Percentiles rank a stretch among this genome's conserved stretches.
These are phyloP conservation scores for Nyleta sp. DNA, from an alignment of 2,888 invertebrate species.

Conservation along the genomic window DNA sequence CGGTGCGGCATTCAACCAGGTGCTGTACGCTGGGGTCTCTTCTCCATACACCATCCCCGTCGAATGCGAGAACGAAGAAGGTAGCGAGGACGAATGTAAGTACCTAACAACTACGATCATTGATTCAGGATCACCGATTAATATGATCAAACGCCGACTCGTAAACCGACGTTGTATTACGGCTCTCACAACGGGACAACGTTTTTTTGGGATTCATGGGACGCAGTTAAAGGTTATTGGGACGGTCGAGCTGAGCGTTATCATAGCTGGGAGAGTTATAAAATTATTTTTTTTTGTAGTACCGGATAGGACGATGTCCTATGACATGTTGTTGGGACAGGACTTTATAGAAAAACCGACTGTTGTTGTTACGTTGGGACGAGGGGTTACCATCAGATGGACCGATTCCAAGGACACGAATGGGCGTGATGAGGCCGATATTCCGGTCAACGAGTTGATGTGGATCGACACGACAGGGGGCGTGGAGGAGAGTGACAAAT, in stretches of 20 bases:
- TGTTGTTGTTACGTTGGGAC: not conserved
- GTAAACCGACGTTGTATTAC: not conserved
- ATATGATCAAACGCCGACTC: not conserved
- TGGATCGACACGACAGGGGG: not conserved
- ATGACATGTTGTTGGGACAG: not conserved
- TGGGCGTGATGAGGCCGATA: conserved; percentile 6
- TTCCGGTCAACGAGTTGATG: not conserved
- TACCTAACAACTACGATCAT: not conserved
- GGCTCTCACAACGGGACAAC: not conserved
- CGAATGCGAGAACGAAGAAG: not conserved
- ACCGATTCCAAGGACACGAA: not conserved
- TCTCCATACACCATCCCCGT: not conserved
- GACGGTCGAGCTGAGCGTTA: not conserved
- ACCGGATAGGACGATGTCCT: conserved; percentile 2
- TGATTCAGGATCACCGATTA: conserved; percentile 17
- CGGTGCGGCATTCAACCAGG: not conserved
- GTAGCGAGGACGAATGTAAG: not conserved
- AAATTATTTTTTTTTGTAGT: conserved; percentile 3
- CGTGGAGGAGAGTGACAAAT: not conserved
- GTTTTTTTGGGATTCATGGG: conserved; percentile 13
- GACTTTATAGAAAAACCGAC: not conserved
- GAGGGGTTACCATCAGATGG: not conserved
- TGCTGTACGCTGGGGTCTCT: not conserved
- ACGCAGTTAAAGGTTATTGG: conserved; percentile 5
- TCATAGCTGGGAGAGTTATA: not conserved